Evolutionary conservation across 2,797 vertebrate species (phyloP).

Genomic region (Poliocrania exsul): DNA sequence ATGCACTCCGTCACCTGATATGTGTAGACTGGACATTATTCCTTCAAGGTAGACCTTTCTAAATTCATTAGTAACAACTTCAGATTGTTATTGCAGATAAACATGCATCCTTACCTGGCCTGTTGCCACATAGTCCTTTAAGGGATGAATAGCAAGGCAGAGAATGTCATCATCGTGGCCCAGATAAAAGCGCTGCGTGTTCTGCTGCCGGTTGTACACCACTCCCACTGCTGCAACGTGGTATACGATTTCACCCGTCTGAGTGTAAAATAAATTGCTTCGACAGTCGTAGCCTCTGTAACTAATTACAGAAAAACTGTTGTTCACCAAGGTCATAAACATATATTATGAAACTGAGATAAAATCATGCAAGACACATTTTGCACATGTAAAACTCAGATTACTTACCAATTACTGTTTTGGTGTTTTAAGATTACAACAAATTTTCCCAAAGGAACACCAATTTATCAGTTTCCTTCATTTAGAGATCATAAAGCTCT

Average conservation of each 20-base stretch:
- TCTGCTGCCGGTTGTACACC: conserved; percentile 96
- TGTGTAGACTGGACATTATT: neutral
- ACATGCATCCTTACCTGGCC: conserved; percentile 87
- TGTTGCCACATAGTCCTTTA: conserved; percentile 97
- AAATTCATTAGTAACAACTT: neutral
- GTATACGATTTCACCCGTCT: conserved; percentile 97
- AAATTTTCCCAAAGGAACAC: neutral
- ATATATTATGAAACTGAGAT: neutral
- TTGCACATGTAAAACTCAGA: neutral
- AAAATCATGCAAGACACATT: neutral
- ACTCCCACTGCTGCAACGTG: conserved; percentile 96
- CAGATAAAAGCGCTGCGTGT: conserved; percentile 96
- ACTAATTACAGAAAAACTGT: conserved; percentile 65
- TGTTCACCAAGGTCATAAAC: neutral
- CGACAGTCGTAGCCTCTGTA: conserved; percentile 90
- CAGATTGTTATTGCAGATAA: neutral
- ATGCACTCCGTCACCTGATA: neutral
- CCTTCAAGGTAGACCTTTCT: neutral
- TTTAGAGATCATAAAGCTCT: neutral
- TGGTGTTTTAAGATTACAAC: neutral
- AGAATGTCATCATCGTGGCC: conserved; percentile 97
- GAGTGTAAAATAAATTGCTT: conserved; percentile 95
- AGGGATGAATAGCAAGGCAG: conserved; percentile 93
- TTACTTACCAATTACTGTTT: neutral
- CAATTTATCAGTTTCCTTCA: neutral